Percentiles rank a stretch among this genome's conserved stretches.
phyloP scores from a whole-genome alignment of 2,113 vertebrate genomes.

The Ceyx margarethae region DNA sequence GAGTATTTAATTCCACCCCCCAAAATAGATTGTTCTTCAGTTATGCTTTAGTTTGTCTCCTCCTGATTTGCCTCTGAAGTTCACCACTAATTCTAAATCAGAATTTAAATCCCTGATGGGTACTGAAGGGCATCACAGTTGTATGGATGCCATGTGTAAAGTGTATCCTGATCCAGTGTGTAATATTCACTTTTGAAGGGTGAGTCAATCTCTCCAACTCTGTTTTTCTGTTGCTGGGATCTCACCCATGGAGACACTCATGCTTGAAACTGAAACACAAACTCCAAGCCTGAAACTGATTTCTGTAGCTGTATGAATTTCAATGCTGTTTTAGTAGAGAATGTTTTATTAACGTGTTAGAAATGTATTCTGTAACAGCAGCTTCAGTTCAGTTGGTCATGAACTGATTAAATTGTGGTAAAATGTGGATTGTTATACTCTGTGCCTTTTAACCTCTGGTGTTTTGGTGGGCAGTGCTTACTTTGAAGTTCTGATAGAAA shows the following conservation, averaged over 20 bases:
- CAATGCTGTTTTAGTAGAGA: background rate
- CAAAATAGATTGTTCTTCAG: background rate
- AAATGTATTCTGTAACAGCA: background rate
- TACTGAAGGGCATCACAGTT: background rate
- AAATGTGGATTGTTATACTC: background rate
- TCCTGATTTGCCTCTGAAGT: background rate
- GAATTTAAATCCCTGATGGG: background rate
- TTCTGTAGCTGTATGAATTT: background rate
- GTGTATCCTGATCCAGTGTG: background rate
- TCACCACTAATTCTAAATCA: background rate
- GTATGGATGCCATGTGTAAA: background rate
- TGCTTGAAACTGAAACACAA: background rate
- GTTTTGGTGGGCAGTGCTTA: background rate
- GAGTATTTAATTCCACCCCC: background rate
- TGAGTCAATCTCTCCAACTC: accelerated
- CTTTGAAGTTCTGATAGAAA: background rate
- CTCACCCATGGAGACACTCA: background rate
- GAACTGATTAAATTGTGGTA: background rate
- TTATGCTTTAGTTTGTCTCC: background rate
- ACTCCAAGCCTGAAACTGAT: background rate
- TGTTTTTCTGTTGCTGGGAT: background rate
- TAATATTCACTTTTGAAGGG: background rate
- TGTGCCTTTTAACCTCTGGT: background rate
- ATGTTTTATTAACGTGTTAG: background rate
- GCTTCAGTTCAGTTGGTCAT: background rate